Evolutionary conservation across 2,888 invertebrate genomes (phyloP), one percentile per base, ranked within the genome.

Genomic region (Drosophila limbata): DNA sequence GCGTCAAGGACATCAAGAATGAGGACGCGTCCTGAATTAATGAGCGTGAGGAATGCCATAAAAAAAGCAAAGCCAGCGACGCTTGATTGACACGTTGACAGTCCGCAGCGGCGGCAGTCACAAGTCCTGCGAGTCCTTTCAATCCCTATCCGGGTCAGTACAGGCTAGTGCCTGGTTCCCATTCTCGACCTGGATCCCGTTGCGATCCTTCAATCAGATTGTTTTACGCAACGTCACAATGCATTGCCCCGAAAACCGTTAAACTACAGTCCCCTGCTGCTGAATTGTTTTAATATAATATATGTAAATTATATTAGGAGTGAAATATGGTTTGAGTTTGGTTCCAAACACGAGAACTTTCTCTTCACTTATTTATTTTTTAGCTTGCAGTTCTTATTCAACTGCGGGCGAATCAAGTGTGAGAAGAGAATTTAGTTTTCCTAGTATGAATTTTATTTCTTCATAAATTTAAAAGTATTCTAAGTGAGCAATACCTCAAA

Each of bases 61-160:
- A 57, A 64, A 48, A 17, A 44, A 44, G 21, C 44, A 44, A 51
- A 59, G 59, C 69, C 51, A 66, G 28, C 69, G 39, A 72, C 63
- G 79, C 76, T 77, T 91, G 91, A 90, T 90, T 90, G 91, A 90
- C 90, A 90, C 89, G 86, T 91, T 90, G 90, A 90, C 91, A 91
- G 82, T 79, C 81, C 56, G 63, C 70, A 72, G 66, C 63, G 53
- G 53, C 21, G 53, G 53, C 21, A 48, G 51, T 68, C 73, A 8
- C 53, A 37, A 35, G 45, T 56, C 19, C 42, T 33, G 42, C 37
- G 19, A 42, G 17, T 72, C n/a, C 19, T 42, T 39, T 15, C 48
- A 35, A 67, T 78, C 42, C 64, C 57, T 39, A 28, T 39, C 35
- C 79, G 65, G 77, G 77, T 70, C 77, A 77, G 71, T 66, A 56